A percentile compares a stretch with the other conserved stretches of the same genome.
Evolutionary conservation across 2,888 invertebrate genomes (phyloP).

Genomic region (Eupithecia inturbata): DNA sequence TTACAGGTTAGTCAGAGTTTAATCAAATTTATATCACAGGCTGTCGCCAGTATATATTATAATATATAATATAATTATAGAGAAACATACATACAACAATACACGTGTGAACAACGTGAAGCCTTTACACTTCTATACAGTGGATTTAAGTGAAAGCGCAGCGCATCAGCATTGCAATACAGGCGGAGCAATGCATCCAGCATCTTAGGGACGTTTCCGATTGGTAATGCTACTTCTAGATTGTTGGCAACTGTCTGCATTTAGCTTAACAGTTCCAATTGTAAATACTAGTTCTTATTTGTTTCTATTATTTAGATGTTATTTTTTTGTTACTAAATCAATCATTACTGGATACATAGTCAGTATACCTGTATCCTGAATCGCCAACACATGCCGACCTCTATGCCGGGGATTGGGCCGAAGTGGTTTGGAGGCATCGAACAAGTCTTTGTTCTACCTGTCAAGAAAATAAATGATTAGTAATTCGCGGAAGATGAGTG

Average conservation of each 20-base stretch:
- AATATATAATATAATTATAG: too few species aligned
- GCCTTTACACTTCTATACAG: too few species aligned
- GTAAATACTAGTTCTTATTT: background rate
- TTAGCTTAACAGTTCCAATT: background rate
- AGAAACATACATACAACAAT: too few species aligned
- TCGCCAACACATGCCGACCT: constrained; percentile 93
- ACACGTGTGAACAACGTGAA: too few species aligned
- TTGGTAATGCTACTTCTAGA: too few species aligned
- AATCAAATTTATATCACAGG: too few species aligned
- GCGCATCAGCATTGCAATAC: too few species aligned
- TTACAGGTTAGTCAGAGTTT: too few species aligned
- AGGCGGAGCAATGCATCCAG: too few species aligned
- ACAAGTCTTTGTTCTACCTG: constrained; percentile 78
- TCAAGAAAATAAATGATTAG: background rate
- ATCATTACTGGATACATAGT: background rate
- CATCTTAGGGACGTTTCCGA: too few species aligned
- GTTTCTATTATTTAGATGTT: background rate
- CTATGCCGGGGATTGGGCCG: constrained; percentile 92
- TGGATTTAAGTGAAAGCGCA: too few species aligned
- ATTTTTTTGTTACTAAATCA: background rate
- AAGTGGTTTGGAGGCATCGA: constrained; percentile 88
- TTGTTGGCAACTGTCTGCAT: background rate
- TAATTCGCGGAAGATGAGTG: background rate
- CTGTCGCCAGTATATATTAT: too few species aligned
- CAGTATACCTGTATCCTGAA: constrained; percentile 88